Base-by-base conservation (phyloP, 2,888 invertebrate species). In the Linnaemya tessellans region DNA sequence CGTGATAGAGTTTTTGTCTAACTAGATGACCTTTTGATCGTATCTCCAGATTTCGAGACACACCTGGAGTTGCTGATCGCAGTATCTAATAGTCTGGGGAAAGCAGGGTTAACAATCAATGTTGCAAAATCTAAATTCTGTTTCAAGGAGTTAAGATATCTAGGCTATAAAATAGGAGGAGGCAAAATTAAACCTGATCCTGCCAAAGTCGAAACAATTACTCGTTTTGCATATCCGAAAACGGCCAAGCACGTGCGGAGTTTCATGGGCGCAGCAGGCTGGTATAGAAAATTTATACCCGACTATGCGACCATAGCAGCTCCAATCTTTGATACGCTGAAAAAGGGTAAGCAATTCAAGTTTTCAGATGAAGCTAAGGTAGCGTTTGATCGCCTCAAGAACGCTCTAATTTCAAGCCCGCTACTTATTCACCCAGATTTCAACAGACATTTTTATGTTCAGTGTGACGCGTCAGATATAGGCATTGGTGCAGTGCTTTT, bases 1-100 rank as follows among this genome's bases (percentile, higher is more conserved):
- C 30, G 58, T 8, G 77, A 77, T 18, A 25, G 41, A n/a, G 67
- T 67, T n/a, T 77, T 77, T 18, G 77, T 77, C n/a, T 67, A 77
- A 11, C 9, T 73, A 22, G 60, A 58, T 30, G 20, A 74, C n/a
- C 38, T 60, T n/a, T 46, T 62, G 49, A 30, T 65, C 13, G 43
- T 64, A 15, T 64, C 64, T 20, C 43, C 41, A 64, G 64, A 64
- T 20, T 64, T 64, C 2, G 46, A 9, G 1, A 65, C 46, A n/a
- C 25, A 46, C 25, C 11, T 65, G n/a, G 46, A 65, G 25, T 46
- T 65, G 65, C 10, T 65, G 10, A 1, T 1, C 9, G 8, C 5
- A 13, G 65, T 65, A 11, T 15, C 43, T 5, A 11, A 15, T 20
- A 11, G 43, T 22, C 3, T 64, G 22, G 11, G 1, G 7, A 1